Conservation (phyloP, 2,797 vertebrate species). For the Anableps anableps region DNA sequence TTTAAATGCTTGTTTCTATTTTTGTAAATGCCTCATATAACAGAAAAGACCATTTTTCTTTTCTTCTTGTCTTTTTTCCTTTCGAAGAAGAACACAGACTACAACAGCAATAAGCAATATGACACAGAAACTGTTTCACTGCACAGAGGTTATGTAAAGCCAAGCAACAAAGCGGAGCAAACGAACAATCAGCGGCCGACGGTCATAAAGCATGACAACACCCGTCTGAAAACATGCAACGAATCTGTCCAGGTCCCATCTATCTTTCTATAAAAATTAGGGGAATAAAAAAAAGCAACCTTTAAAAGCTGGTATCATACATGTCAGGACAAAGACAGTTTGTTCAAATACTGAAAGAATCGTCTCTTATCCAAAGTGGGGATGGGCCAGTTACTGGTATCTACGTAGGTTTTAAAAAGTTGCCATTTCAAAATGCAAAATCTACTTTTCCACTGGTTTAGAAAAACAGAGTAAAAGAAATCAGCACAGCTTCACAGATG, state of each 20-base stretch:
- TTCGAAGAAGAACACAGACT: background rate
- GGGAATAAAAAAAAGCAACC: background rate
- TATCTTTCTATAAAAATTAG: background rate
- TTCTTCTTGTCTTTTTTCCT: background rate
- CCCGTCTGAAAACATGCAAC: background rate
- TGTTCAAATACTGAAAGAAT: background rate
- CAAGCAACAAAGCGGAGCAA: slow-evolving; percentile 3
- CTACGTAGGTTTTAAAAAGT: background rate
- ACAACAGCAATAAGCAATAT: background rate
- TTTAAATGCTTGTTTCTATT: background rate
- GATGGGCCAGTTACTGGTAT: no score
- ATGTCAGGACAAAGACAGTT: background rate
- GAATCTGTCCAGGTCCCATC: background rate
- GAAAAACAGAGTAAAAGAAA: background rate
- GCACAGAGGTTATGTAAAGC: slow-evolving; percentile 5
- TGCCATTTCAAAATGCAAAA: background rate
- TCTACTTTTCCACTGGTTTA: background rate
- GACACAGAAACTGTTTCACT: slow-evolving; percentile 7
- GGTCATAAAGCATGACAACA: slow-evolving; percentile 9
- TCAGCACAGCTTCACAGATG: background rate
- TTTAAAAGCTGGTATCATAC: background rate
- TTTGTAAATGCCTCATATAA: background rate
- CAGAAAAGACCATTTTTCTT: slow-evolving; percentile 2
- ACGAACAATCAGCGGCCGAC: slow-evolving; percentile 17
- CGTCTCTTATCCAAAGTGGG: background rate